These are phyloP conservation scores for Cisticola juncidis DNA, from an alignment of 2,113 vertebrate species.

Conservation along the genomic window DNA sequence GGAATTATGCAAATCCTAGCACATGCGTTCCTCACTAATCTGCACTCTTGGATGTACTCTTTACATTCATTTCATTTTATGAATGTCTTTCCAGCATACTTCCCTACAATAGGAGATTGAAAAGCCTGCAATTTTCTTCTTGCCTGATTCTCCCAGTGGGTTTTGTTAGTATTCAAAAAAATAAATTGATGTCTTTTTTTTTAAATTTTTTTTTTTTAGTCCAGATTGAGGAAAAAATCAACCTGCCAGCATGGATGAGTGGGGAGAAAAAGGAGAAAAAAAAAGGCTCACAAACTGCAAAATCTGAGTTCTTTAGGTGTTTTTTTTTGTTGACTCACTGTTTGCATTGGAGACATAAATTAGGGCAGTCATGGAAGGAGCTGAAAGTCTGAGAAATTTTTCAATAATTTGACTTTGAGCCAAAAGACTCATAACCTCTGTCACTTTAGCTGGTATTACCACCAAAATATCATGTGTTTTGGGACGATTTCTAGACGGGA, in stretches of 20 bases:
- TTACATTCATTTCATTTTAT: slow-evolving; percentile 64
- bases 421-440: neutral
- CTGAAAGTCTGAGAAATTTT: neutral
- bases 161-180: slow-evolving; percentile 36
- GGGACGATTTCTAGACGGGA: neutral
- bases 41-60: slow-evolving; percentile 57
- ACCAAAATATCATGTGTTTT: neutral
- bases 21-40: slow-evolving; percentile 45
- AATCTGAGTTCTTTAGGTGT: neutral
- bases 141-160: slow-evolving; percentile 48
- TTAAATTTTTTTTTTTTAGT: neutral
- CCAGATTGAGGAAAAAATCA: slow-evolving; percentile 20
- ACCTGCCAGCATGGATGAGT: slow-evolving; percentile 5
- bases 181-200: neutral
- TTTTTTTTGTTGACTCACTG: neutral
- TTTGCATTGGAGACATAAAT: neutral
- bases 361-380: neutral
- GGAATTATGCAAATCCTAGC: slow-evolving; percentile 64
- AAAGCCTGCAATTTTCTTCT: slow-evolving; percentile 65
- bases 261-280: neutral
- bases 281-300: neutral
- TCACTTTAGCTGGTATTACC: neutral
- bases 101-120: slow-evolving; percentile 55
- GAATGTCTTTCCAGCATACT: slow-evolving; percentile 61
- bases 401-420: neutral